These are phyloP conservation scores for Drosophila guanche DNA, from an alignment of 1,140 invertebrate genomes.

Conservation along the genomic window DNA sequence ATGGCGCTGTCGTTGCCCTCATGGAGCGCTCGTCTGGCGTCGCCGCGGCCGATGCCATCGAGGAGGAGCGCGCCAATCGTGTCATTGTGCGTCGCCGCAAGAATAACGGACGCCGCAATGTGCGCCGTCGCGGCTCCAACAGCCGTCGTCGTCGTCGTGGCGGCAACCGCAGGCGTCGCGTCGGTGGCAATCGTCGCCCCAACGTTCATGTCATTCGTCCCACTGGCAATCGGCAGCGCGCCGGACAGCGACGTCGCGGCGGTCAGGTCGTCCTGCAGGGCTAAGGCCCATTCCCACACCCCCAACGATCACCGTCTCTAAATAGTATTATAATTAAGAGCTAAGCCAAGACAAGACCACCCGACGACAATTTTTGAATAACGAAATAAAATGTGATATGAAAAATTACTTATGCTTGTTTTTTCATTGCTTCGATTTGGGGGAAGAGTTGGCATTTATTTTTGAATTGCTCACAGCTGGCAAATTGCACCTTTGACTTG, in stretches of 20 bases:
- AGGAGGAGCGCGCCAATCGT: slow-evolving; percentile 75
- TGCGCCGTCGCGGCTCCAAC: slow-evolving; percentile 39
- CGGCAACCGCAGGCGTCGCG: slow-evolving; percentile 52
- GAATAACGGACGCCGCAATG: slow-evolving; percentile 54
- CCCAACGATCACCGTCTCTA: not conserved
- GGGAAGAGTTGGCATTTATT: no score
- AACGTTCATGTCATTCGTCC: slow-evolving; percentile 46
- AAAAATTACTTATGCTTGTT: slow-evolving; percentile 33
- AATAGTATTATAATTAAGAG: slow-evolving; percentile 77
- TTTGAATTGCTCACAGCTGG: no score
- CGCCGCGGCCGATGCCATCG: slow-evolving; percentile 10
- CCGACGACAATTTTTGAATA: slow-evolving; percentile 40
- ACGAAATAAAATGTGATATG: slow-evolving; percentile 66
- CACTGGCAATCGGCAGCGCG: slow-evolving; percentile 29
- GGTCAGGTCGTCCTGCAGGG: slow-evolving; percentile 55
- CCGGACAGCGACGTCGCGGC: slow-evolving; percentile 51
- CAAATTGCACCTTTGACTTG: no score
- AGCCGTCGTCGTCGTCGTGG: slow-evolving; percentile 37
- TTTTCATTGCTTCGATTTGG: not conserved
- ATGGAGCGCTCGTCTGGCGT: slow-evolving; percentile 60
- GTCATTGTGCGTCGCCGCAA: slow-evolving; percentile 75
- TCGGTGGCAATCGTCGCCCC: slow-evolving; percentile 42
- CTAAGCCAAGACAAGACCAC: slow-evolving; percentile 6
- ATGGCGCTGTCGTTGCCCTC: slow-evolving; percentile 75
- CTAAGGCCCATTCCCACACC: slow-evolving; percentile 1